These are phyloP conservation scores for Drosophila trapezifrons DNA, from an alignment of 1,140 invertebrate genomes.

Conservation along the genomic window DNA sequence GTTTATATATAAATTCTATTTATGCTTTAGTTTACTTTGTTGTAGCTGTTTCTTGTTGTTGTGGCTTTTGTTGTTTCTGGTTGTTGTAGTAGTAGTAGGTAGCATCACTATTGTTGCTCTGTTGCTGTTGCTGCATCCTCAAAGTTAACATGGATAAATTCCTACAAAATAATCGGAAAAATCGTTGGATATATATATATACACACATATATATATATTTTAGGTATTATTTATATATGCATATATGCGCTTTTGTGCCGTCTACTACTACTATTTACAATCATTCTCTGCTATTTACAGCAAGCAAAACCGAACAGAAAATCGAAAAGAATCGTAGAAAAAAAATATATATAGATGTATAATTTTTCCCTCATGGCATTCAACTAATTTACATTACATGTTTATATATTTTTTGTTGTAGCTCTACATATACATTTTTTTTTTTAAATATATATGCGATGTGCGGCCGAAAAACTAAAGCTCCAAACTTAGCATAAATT, in stretches of 20 bases:
- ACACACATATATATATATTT: slow-evolving; percentile 11
- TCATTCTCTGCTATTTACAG: slow-evolving; percentile 58
- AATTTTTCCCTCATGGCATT: slow-evolving; percentile 45
- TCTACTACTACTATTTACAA: slow-evolving; percentile 56
- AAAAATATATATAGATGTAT: slow-evolving; percentile 13
- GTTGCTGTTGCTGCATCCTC: slow-evolving; percentile 68
- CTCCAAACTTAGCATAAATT: slow-evolving; percentile 57
- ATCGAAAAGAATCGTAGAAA: slow-evolving; percentile 28
- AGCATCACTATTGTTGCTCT: slow-evolving; percentile 42
- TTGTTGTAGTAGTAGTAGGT: slow-evolving; percentile 57
- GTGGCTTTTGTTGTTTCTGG: slow-evolving; percentile 41
- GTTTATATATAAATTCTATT: slow-evolving; percentile 70
- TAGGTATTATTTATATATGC: slow-evolving; percentile 7
- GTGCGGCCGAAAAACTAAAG: slow-evolving; percentile 42
- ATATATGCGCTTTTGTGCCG: slow-evolving; percentile 28
- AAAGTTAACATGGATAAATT: slow-evolving; percentile 84
- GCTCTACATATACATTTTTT: slow-evolving; percentile 12
- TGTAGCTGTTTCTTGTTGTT: slow-evolving; percentile 54
- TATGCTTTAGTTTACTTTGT: slow-evolving; percentile 59
- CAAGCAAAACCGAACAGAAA: slow-evolving; percentile 48
- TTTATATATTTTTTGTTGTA: slow-evolving; percentile 16
- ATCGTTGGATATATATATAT: slow-evolving; percentile 23
- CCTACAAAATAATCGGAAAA: slow-evolving; percentile 81
- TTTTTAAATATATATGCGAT: slow-evolving; percentile 14
- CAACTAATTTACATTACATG: slow-evolving; percentile 54